phyloP scores from a whole-genome alignment of 2,797 vertebrate genomes.

The Taenioides sp. region DNA sequence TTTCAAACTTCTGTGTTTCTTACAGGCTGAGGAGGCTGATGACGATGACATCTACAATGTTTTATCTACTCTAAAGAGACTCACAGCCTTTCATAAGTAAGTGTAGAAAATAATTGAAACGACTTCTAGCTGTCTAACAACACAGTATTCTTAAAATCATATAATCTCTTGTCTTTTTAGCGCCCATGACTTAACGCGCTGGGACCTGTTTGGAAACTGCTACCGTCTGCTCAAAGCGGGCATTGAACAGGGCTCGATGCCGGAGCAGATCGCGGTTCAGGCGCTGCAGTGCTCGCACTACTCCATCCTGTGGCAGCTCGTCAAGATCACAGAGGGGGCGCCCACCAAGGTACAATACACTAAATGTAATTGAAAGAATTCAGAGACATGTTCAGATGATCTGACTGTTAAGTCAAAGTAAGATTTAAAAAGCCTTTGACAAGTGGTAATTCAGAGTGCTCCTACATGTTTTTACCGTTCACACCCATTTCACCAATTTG shows the following conservation, averaged over 20 bases:
- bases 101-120: conserved; percentile 22
- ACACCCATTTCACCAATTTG: not conserved
- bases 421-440: not conserved
- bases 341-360: conserved; percentile 88
- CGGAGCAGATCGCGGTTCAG: conserved; percentile 99
- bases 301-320: conserved; percentile 98
- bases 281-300: conserved; percentile 99
- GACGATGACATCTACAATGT: conserved; percentile 99
- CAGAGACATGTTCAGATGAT: not conserved
- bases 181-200: conserved; percentile 96
- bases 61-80: conserved; percentile 92
- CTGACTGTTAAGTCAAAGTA: too few species aligned
- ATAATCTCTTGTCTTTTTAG: conserved; percentile 63
- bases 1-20: conserved; percentile 17
- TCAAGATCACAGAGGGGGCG: conserved; percentile 95
- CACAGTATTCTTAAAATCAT: not conserved
- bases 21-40: conserved; percentile 94
- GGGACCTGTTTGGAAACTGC: conserved; percentile 98
- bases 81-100: conserved; percentile 99
- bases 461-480: not conserved
- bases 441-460: not conserved
- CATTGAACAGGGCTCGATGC: conserved; percentile 99
- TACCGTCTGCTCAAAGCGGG: conserved; percentile 96
- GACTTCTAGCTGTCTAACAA: not conserved
- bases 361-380: not conserved